Conservation (phyloP, 2,797 vertebrate species). For the Perodicticus potto region DNA sequence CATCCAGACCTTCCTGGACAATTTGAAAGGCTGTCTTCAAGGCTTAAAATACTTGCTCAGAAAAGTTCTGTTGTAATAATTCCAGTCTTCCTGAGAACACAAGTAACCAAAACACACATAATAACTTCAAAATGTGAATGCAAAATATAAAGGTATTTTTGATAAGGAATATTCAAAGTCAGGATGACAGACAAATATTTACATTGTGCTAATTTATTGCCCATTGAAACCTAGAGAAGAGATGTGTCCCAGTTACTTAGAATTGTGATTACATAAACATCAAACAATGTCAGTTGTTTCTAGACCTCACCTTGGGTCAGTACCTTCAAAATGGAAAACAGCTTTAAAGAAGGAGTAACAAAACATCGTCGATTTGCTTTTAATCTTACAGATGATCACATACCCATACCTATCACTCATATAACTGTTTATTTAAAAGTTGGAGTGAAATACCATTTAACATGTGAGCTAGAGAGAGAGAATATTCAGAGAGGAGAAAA, state of each 20-base stretch:
- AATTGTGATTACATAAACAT: not conserved
- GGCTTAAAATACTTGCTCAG: not conserved
- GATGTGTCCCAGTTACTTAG: not conserved
- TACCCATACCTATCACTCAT: not conserved
- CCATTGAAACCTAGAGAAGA: constrained; percentile 26
- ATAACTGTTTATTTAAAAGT: not conserved
- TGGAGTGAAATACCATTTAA: not conserved
- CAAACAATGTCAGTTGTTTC: not conserved
- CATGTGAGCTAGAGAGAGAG: not conserved
- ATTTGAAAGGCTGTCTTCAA: constrained; percentile 22
- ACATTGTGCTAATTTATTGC: not conserved
- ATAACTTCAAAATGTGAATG: constrained; percentile 28
- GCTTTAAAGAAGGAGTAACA: not conserved
- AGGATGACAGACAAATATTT: not conserved
- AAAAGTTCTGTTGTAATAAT: constrained; percentile 31
- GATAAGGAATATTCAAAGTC: not conserved
- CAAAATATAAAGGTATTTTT: not conserved
- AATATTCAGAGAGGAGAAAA: not conserved
- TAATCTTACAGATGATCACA: not conserved
- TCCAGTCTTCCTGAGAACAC: not conserved
- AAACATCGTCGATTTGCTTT: not conserved
- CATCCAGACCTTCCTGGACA: not conserved
- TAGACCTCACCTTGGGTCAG: not conserved
- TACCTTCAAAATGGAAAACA: not conserved
- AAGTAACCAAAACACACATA: not conserved